Evolutionary conservation across 1,140 invertebrate genomes (phyloP).

Genomic region (Nomia melanderi): DNA sequence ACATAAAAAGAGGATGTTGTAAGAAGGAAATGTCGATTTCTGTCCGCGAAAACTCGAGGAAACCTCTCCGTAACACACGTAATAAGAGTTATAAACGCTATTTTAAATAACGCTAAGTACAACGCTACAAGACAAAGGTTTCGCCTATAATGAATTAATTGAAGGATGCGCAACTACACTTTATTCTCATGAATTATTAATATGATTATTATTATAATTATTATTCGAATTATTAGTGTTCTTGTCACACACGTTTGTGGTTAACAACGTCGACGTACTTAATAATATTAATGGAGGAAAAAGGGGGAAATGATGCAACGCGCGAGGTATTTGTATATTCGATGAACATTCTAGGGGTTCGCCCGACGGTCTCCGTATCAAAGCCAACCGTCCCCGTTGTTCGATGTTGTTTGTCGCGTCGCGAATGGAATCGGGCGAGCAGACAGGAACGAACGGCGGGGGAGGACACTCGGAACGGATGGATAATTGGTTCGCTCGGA

Average conservation of each 20-base stretch:
- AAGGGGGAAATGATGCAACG: constrained; percentile 18
- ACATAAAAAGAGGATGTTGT: constrained; percentile 62
- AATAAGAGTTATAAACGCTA: constrained; percentile 70
- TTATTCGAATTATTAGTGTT: constrained; percentile 49
- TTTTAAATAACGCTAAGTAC: constrained; percentile 80
- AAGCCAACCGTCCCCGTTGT: constrained; percentile 69
- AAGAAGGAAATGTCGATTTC: constrained; percentile 67
- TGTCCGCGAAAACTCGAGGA: constrained; percentile 75
- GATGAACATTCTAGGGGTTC: constrained; percentile 59
- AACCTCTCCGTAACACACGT: constrained; percentile 65
- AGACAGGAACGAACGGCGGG: constrained; percentile 43
- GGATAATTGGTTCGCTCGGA: constrained; percentile 55
- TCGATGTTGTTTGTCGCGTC: constrained; percentile 60
- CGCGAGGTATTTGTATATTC: constrained; percentile 77
- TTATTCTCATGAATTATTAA: constrained; percentile 66
- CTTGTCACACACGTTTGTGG: constrained; percentile 52
- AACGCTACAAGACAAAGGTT: constrained; percentile 74
- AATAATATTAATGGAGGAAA: constrained; percentile 50
- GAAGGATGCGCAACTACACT: constrained; percentile 54
- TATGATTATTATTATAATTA: constrained; percentile 48
- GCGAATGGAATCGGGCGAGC: constrained; percentile 61
- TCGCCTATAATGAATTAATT: constrained; percentile 72
- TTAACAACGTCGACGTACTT: constrained; percentile 50
- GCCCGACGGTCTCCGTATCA: constrained; percentile 72
- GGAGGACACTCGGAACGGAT: too few species aligned